phyloP scores from a whole-genome alignment of 2,888 invertebrate genomes.

The Drosophila imparisetae region DNA sequence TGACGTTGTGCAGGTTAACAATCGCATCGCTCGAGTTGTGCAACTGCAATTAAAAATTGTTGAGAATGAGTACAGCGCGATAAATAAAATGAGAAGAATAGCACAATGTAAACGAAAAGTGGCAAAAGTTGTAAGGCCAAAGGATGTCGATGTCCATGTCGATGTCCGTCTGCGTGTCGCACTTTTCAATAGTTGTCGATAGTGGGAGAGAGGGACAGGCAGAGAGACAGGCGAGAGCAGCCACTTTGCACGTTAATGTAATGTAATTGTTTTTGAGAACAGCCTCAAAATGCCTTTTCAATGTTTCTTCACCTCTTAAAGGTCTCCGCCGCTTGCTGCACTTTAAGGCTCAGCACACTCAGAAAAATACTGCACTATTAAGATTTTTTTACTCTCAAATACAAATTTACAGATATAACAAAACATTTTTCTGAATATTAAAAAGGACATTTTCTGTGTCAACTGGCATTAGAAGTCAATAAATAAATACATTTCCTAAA shows the following conservation, averaged over 20 bases:
- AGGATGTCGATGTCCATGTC: constrained; percentile 30
- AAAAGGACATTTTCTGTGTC: too few species aligned
- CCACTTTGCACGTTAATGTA: constrained; percentile 74
- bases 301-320: constrained; percentile 43
- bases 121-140: constrained; percentile 52
- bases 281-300: constrained; percentile 47
- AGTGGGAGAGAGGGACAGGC: constrained; percentile 1
- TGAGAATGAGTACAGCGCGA: constrained; percentile 51
- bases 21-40: constrained; percentile 89
- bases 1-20: constrained; percentile 88
- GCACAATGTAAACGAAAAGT: constrained; percentile 52
- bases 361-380: not conserved
- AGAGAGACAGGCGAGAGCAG: constrained; percentile 33
- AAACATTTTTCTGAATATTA: not conserved
- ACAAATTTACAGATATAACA: not conserved
- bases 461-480: not conserved
- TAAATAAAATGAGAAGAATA: constrained; percentile 40
- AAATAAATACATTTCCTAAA: not conserved
- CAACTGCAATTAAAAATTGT: constrained; percentile 85
- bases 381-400: not conserved
- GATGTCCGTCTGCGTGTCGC: constrained; percentile 25
- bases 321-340: not conserved
- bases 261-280: constrained; percentile 74
- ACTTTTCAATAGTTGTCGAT: constrained; percentile 45
- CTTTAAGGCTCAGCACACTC: constrained; percentile 50